A percentile compares a stretch with the other conserved stretches of the same genome.
These are phyloP conservation scores for Globodera rostochiensis DNA, from an alignment of 1,140 invertebrate genomes.

Conservation along the genomic window DNA sequence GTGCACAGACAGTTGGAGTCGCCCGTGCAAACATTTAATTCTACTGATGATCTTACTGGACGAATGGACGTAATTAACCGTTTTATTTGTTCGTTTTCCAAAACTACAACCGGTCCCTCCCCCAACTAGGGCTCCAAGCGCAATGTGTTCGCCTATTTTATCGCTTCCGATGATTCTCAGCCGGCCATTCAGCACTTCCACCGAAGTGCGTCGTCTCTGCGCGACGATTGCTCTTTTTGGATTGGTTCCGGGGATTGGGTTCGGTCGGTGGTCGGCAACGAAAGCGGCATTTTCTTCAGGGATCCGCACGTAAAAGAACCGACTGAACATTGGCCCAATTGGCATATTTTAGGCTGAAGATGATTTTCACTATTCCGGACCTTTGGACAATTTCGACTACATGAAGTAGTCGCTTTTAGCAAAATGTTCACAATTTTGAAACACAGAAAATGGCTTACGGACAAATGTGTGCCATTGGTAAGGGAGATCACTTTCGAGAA, in stretches of 20 bases:
- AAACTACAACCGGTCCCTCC: conserved; percentile 34
- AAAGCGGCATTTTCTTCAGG: conserved; percentile 80
- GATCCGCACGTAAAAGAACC: conserved; percentile 68
- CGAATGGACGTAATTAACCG: conserved; percentile 48
- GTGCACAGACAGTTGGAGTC: conserved; percentile 83
- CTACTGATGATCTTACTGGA: conserved; percentile 46
- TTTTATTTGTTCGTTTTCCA: conserved; percentile 27
- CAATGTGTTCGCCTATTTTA: conserved; percentile 90
- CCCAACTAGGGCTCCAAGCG: conserved; percentile 77
- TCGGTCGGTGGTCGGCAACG: conserved; percentile 68
- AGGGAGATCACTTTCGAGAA: conserved; percentile 97
- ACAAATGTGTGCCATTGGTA: conserved; percentile 75
- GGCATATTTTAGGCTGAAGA: conserved; percentile 75
- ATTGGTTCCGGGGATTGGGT: conserved; percentile 84
- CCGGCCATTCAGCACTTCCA: conserved; percentile 76
- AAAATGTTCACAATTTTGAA: conserved; percentile 32
- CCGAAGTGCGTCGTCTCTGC: conserved; percentile 72
- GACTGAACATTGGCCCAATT: neutral
- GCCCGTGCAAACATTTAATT: conserved; percentile 42
- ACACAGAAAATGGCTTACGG: conserved; percentile 76
- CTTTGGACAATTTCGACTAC: conserved; percentile 61
- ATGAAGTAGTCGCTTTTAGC: conserved; percentile 32
- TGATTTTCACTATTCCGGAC: conserved; percentile 68
- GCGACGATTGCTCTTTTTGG: conserved; percentile 93
- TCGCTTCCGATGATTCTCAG: conserved; percentile 73